These are phyloP conservation scores for Carapus acus DNA, from an alignment of 2,797 vertebrate genomes.

Conservation along the genomic window DNA sequence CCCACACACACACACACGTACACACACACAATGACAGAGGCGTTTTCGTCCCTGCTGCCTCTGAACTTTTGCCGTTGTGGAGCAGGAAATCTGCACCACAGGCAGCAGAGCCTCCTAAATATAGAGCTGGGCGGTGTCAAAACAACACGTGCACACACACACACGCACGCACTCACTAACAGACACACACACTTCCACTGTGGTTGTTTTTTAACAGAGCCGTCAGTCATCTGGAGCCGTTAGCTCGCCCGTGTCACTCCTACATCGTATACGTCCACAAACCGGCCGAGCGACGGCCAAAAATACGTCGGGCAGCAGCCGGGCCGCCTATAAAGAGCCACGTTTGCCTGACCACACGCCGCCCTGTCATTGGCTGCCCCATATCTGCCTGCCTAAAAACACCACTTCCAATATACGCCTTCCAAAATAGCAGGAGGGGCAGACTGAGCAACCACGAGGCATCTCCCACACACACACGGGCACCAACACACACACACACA, in stretches of 20 bases:
- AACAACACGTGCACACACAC: constrained; percentile 39
- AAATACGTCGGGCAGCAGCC: constrained; percentile 20
- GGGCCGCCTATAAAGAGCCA: constrained; percentile 53
- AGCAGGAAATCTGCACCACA: constrained; percentile 46
- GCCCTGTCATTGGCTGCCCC: constrained; percentile 68
- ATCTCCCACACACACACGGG: constrained; percentile 21
- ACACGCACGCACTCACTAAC: too few species aligned
- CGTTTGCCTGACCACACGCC: constrained; percentile 63
- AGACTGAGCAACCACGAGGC: constrained; percentile 33
- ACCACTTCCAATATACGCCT: constrained; percentile 51
- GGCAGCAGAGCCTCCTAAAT: constrained; percentile 46
- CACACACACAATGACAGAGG: constrained; percentile 24
- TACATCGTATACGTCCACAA: too few species aligned
- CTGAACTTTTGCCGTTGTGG: constrained; percentile 33
- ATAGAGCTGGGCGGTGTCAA: constrained; percentile 47
- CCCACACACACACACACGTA: too few species aligned
- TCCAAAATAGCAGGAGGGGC: constrained; percentile 63
- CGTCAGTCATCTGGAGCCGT: background rate
- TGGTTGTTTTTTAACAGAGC: constrained; percentile 14
- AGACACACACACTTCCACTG: constrained; percentile 23
- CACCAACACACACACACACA: constrained; percentile 11
- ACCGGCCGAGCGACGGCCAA: constrained; percentile 34
- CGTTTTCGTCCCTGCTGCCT: constrained; percentile 29
- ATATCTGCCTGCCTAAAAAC: constrained; percentile 61
- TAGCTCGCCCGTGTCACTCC: too few species aligned